Base-by-base conservation (phyloP, 2,797 vertebrate species). In the Podargus strigoides region DNA sequence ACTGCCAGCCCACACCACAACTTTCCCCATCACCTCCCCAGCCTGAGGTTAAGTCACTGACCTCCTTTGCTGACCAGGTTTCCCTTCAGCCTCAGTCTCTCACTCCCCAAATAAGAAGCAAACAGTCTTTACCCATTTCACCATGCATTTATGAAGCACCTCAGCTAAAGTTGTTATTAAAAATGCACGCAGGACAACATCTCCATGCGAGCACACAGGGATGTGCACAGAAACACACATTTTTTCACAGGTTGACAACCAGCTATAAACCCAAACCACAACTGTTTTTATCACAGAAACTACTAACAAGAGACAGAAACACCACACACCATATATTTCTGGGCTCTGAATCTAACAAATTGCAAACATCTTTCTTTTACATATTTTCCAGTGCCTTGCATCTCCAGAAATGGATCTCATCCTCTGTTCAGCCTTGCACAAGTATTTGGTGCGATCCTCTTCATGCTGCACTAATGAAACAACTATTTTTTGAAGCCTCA, bases 201-300 rank as follows among this genome's bases (percentile, higher is more conserved):
- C n/a, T 55, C 46, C 3, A 0, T 15, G 14, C 1, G 0, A 53
- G 55, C 5, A 6, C n/a, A 27, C 20, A 7, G 14, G 17, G n/a
- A 17, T 2, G 12, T 22, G 16, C 55, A 36, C 46, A 83, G 72
- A 92, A 88, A 76, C 9, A 59, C 19, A 1, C 30, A 46, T 56
- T 23, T 27, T 46, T 74, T 50, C 56, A 44, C 3, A 3, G 21
- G 26, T 19, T 83, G 53, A 44, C 53, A 91, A 44, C 19, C 60
- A 77, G 44, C 42, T 49, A 6, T 15, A 69, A 81, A 55, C 44
- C 30, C 44, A 81, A 89, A 63, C 22, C 32, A 74, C 34, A 17
- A 60, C 8, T 23, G 17, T 27, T 87, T 79, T 75, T 83, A 6
- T 28, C 10, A 70, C 0, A 60, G 53, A 56, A 93, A 27, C 49